Conservation (phyloP, 2,888 invertebrate genomes). For the Chloroclysta siterata region DNA sequence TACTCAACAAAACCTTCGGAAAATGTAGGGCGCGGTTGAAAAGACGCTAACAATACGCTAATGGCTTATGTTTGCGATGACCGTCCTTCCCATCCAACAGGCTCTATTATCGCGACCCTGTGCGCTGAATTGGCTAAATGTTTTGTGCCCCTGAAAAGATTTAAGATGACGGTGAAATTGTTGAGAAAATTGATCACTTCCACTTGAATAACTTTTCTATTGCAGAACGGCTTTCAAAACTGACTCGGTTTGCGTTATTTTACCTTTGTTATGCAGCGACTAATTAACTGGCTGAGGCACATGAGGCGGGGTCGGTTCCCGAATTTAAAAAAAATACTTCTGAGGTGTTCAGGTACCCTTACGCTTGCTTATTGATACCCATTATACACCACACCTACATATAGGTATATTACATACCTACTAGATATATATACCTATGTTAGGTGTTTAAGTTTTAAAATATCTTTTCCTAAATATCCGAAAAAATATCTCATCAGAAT, state of each 20-base stretch:
- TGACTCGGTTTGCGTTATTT: constrained; percentile 21
- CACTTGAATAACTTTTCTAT: constrained; percentile 67
- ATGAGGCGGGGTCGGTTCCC: no score
- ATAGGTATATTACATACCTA: no score
- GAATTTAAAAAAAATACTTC: no score
- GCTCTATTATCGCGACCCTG: constrained; percentile 77
- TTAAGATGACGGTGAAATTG: constrained; percentile 82
- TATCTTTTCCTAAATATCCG: no score
- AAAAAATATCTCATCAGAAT: no score
- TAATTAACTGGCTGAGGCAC: no score
- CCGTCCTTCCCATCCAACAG: constrained; percentile 77
- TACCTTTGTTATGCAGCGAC: not conserved
- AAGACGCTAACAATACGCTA: constrained; percentile 78
- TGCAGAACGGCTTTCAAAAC: constrained; percentile 46
- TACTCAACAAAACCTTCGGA: constrained; percentile 56
- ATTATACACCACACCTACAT: no score
- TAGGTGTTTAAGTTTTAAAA: no score
- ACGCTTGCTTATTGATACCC: no score
- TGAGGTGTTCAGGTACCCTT: no score
- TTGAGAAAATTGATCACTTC: constrained; percentile 83
- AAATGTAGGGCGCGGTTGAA: constrained; percentile 67
- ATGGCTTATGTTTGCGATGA: constrained; percentile 82
- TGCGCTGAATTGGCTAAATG: constrained; percentile 83
- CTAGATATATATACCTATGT: no score
- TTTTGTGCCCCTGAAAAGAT: constrained; percentile 81